Evolutionary conservation across 2,888 invertebrate genomes (phyloP), one percentile per base, ranked within the genome.

Genomic region (Rhyacophila evoluta): DNA sequence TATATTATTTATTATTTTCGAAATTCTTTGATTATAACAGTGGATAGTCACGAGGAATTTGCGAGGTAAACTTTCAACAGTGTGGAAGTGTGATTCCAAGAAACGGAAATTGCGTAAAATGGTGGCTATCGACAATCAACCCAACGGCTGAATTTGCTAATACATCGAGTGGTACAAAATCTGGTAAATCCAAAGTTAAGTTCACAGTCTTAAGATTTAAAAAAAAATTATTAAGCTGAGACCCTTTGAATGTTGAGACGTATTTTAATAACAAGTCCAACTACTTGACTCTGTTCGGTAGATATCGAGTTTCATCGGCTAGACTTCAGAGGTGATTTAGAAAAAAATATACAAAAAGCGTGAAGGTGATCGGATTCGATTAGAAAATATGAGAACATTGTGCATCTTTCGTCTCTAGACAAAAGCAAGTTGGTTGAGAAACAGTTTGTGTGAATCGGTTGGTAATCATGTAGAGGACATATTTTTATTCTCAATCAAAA

Each of bases 221-320:
- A n/a, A n/a, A n/a, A n/a, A n/a, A n/a, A n/a, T n/a, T n/a, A n/a
- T n/a, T n/a, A n/a, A n/a, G n/a, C n/a, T n/a, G n/a, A n/a, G n/a
- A n/a, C n/a, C n/a, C n/a, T n/a, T n/a, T n/a, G n/a, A n/a, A n/a
- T n/a, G n/a, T n/a, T n/a, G n/a, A n/a, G n/a, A n/a, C n/a, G n/a
- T n/a, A n/a, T n/a, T n/a, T n/a, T n/a, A n/a, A n/a, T 33, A 55
- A 8, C 55, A 55, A 55, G 19, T 19, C 55, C 55, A 19, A 19
- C 25, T 19, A 55, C 19, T 55, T 6, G 5, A 25, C 15, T n/a
- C 55, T 55, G 55, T 19, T 55, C 55, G 55, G 12, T 19, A 12
- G 55, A 55, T 55, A 55, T 55, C 55, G 19, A 25, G 25, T 55
- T 55, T 55, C 55, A 55, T 55, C 55, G 55, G 55, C 55, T 55